Evolutionary conservation across 92 coral and sea anemone genomes (phyloP), one percentile per base, ranked within the genome.

Genomic region (Epizoanthus rinbou): DNA sequence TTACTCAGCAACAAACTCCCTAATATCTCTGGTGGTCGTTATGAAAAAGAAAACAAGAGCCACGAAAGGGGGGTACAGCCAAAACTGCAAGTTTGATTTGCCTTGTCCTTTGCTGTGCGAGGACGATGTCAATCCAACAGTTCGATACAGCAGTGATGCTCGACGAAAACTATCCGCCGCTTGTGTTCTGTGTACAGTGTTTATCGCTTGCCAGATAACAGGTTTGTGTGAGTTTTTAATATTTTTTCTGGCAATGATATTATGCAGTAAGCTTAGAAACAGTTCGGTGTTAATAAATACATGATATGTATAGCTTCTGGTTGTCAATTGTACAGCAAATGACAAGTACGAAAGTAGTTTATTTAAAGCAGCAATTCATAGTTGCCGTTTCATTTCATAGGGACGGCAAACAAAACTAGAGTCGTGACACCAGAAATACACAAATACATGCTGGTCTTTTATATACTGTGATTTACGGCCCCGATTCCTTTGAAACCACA

Each of bases 201-300:
- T 93, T 68, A 93, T 93, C 58, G 72, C 80, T 73, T 91, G 89
- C 15, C 94, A 93, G 74, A 84, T 93, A 71, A 78, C 91, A 16
- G 97, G 97, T 93, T 19, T 9, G 82, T 60, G 41, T 4, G 47
- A 8, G 1, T 24, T 41, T 41, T n/a, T 17, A 58, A 57, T 5
- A 22, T 21, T n/a, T 3, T 23, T 60, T 60, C 56, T 58, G 4
- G 35, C 8, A 5, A 18, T 8, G 16, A 7, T 67, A 25, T 19
- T 67, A 33, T 67, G 35, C 73, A 0, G 50, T 35, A 28, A 35
- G 17, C 39, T 33, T 28, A 14, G 2, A 35, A 11, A 17, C 11
- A 8, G 9, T 28, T 6, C 41, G 35, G 35, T 10, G 10, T 25
- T 64, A 43, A 43, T 43, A 50, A 10, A 50, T 50, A 50, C 54